Evolutionary conservation across 1,140 invertebrate genomes (phyloP).

Genomic region (Melipona quadrifasciata): DNA sequence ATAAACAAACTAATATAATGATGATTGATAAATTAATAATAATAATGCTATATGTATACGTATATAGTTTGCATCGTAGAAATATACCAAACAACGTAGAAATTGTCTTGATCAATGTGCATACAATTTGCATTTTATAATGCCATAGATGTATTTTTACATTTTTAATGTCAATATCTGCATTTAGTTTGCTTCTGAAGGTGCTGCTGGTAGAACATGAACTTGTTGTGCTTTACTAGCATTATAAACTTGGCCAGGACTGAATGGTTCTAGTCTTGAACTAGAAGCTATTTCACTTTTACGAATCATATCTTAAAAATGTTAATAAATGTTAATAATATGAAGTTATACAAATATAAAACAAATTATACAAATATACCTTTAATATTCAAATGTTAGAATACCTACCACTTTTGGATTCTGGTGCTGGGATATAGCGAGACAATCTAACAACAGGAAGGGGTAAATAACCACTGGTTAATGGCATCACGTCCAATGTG

Average conservation of each 20-base stretch:
- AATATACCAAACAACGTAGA: conserved; percentile 25
- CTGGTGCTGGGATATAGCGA: conserved; percentile 93
- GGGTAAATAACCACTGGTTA: conserved; percentile 93
- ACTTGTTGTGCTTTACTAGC: conserved; percentile 93
- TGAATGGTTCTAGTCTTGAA: conserved; percentile 91
- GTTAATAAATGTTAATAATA: conserved; percentile 53
- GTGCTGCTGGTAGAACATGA: conserved; percentile 87
- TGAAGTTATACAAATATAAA: conserved; percentile 11
- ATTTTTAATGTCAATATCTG: conserved; percentile 44
- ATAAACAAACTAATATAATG: conserved; percentile 24
- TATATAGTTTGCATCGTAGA: conserved; percentile 26
- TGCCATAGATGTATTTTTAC: conserved; percentile 21
- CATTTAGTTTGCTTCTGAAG: conserved; percentile 70
- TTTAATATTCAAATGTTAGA: not conserved
- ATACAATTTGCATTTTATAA: conserved; percentile 30
- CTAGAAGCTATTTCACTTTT: conserved; percentile 77
- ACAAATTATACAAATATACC: not conserved
- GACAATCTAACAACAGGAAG: conserved; percentile 94
- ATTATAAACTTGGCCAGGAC: conserved; percentile 94
- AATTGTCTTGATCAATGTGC: conserved; percentile 9
- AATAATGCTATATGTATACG: conserved; percentile 21
- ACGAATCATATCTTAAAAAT: conserved; percentile 69
- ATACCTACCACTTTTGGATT: conserved; percentile 84
- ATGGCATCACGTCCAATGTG: conserved; percentile 94
- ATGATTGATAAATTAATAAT: conserved; percentile 12